These are phyloP conservation scores for Microchrysa polita DNA, from an alignment of 2,888 invertebrate genomes.

Conservation along the genomic window DNA sequence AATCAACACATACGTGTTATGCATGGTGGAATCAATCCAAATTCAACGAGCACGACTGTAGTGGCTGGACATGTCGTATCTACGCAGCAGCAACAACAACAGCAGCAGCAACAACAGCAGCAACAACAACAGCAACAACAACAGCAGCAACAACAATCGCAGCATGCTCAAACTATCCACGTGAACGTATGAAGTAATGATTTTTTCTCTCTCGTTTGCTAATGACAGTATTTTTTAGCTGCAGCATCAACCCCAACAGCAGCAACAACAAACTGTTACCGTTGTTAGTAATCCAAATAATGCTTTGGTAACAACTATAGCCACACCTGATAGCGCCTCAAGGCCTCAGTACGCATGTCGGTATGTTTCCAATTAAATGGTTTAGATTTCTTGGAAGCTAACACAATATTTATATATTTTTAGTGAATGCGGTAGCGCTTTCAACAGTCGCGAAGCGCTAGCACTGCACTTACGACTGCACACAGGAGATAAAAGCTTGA, in stretches of 20 bases:
- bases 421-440: slow-evolving; percentile 72
- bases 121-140: slow-evolving; percentile 55
- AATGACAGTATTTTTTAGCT: slow-evolving; percentile 2
- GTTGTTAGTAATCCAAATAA: slow-evolving; percentile 63
- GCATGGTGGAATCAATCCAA: slow-evolving; percentile 65
- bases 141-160: slow-evolving; percentile 64
- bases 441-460: slow-evolving; percentile 77
- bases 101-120: slow-evolving; percentile 52
- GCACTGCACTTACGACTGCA: slow-evolving; percentile 82
- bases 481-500: slow-evolving; percentile 81
- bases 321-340: slow-evolving; percentile 60
- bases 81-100: slow-evolving; percentile 55
- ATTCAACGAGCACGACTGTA: slow-evolving; percentile 62
- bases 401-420: slow-evolving; percentile 36
- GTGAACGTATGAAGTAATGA: slow-evolving; percentile 21
- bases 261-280: slow-evolving; percentile 64
- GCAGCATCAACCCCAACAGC: slow-evolving; percentile 53
- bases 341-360: slow-evolving; percentile 64
- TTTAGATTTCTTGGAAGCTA: background rate
- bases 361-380: slow-evolving; percentile 54
- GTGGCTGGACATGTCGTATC: slow-evolving; percentile 56
- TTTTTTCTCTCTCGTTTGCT: background rate
- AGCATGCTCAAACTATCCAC: slow-evolving; percentile 49
- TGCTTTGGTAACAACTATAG: slow-evolving; percentile 61
- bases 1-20: slow-evolving; percentile 73